Percentiles rank a stretch among this genome's conserved stretches.
phyloP scores from a whole-genome alignment of 2,797 vertebrate species.

The Clarias pachynema region DNA sequence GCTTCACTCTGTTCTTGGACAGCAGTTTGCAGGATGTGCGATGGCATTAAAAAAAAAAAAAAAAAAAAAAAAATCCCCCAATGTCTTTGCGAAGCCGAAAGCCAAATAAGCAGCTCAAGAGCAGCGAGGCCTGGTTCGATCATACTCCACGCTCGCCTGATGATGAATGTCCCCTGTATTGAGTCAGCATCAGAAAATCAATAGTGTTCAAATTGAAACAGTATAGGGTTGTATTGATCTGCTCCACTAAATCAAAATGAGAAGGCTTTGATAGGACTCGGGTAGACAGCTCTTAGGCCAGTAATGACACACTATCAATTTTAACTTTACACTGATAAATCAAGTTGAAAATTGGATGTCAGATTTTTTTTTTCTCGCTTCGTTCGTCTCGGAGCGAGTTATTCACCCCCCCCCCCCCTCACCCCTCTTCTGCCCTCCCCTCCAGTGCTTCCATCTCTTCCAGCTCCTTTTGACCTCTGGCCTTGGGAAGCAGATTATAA shows the following conservation, averaged over 20 bases:
- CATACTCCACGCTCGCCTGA: constrained; percentile 82
- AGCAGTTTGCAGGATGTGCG: constrained; percentile 17
- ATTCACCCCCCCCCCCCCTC: constrained; percentile 76
- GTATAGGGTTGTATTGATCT: constrained; percentile 99
- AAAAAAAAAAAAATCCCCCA: constrained; percentile 46
- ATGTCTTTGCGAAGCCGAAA: constrained; percentile 58
- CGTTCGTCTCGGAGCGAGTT: constrained; percentile 76
- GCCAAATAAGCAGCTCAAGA: constrained; percentile 66
- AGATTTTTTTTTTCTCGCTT: constrained; percentile 77
- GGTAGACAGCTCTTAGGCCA: constrained; percentile 86
- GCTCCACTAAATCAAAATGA: constrained; percentile 91
- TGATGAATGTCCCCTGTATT: constrained; percentile 91
- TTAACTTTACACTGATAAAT: constrained; percentile 99
- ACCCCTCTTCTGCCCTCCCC: constrained; percentile 60
- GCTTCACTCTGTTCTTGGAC: constrained; percentile 20
- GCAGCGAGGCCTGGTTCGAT: constrained; percentile 62
- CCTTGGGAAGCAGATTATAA: constrained; percentile 28
- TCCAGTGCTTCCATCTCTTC: constrained; percentile 74
- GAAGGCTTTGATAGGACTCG: constrained; percentile 93
- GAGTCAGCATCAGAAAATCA: constrained; percentile 93
- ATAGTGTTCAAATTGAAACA: constrained; percentile 99
- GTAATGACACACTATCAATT: constrained; percentile 99
- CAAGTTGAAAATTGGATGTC: constrained; percentile 99
- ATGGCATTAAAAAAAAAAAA: constrained; percentile 50
- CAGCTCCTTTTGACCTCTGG: constrained; percentile 29